A percentile compares a stretch with the other conserved stretches of the same genome.
Evolutionary conservation across 2,113 vertebrate species (phyloP).

Genomic region (Stigmatopora argus): DNA sequence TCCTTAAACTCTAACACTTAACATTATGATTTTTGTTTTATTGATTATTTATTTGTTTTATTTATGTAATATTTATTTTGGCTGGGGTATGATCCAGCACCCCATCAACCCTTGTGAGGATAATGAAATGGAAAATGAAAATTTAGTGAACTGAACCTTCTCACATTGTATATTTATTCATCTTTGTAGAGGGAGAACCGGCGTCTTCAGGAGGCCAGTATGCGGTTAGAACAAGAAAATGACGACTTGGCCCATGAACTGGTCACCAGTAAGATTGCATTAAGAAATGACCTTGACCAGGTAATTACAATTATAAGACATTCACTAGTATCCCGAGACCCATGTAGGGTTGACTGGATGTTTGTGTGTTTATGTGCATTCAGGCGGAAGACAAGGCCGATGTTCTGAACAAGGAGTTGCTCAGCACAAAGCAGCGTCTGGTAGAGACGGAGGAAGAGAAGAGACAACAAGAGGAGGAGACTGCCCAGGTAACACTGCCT

Average conservation of each 20-base stretch:
- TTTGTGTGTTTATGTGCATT: neutral
- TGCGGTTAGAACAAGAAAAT: conserved; percentile 96
- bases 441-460: conserved; percentile 96
- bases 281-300: conserved; percentile 94
- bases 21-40: no score
- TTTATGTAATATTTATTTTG: no score
- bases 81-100: no score
- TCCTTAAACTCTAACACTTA: no score
- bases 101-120: no score
- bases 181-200: conserved; percentile 87
- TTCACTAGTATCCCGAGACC: neutral
- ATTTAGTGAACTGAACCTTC: neutral
- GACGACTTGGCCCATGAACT: conserved; percentile 97
- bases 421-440: conserved; percentile 89
- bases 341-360: neutral
- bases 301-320: conserved; percentile 55
- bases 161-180: conserved; percentile 5
- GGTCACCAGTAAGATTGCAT: conserved; percentile 97
- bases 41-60: no score
- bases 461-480: conserved; percentile 90
- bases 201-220: conserved; percentile 95
- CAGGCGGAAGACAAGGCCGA: conserved; percentile 97
- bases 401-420: conserved; percentile 92
- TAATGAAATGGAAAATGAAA: no score
- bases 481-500: conserved; percentile 78